phyloP scores from a whole-genome alignment of 2,797 vertebrate genomes.

The Propithecus deckenii region DNA sequence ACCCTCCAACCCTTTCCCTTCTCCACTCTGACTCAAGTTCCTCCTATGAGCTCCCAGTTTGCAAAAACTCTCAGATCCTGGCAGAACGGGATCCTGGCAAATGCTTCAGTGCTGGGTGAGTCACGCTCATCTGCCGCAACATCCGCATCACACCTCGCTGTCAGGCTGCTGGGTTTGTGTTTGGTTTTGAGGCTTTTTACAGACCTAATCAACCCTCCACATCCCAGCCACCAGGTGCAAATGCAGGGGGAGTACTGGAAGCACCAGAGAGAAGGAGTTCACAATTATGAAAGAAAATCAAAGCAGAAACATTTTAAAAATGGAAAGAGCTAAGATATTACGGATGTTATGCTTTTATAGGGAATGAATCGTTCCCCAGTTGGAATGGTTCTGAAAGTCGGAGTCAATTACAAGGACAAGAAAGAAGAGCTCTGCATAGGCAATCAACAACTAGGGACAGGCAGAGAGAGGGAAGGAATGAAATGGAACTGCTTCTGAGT shows the following conservation, averaged over 20 bases:
- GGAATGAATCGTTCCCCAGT: neutral
- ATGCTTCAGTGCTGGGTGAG: neutral
- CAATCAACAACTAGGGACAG: neutral
- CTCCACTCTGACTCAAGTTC: no score
- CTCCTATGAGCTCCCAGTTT: neutral
- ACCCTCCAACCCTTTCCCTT: neutral
- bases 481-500: fast-evolving
- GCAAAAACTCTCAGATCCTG: neutral
- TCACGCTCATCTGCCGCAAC: neutral
- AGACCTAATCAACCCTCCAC: neutral
- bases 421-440: neutral
- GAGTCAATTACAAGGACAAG: neutral
- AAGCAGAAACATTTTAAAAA: neutral
- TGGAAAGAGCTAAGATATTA: neutral
- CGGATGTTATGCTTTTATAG: neutral
- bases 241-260: neutral
- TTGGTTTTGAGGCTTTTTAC: neutral
- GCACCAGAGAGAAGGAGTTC: neutral
- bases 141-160: neutral
- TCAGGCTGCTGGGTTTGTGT: neutral
- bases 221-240: neutral
- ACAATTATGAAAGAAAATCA: neutral
- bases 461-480: no score
- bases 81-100: neutral
- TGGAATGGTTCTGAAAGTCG: neutral